phyloP scores from a whole-genome alignment of 2,797 vertebrate species.

The Tapera naevia region DNA sequence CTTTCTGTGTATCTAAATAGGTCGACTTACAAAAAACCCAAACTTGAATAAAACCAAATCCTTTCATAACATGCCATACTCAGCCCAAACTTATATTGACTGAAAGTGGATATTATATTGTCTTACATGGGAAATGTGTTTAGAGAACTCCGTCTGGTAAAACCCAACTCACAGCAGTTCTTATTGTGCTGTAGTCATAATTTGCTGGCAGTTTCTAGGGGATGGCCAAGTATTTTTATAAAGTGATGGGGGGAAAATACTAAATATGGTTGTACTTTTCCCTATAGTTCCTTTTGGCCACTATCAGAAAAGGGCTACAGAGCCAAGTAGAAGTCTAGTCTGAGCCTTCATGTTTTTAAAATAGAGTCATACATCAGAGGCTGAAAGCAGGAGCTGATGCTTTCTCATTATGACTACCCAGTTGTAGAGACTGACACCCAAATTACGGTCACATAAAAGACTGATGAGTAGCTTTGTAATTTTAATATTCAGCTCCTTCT shows the following conservation, averaged over 20 bases:
- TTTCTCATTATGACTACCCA: background rate
- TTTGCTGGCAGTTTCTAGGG: background rate
- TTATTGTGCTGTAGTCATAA: background rate
- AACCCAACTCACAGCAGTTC: background rate
- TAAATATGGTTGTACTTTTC: background rate
- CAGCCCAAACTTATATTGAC: background rate
- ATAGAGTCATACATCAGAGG: background rate
- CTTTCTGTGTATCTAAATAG: background rate
- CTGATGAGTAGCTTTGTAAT: background rate
- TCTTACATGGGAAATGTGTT: background rate
- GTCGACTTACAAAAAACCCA: background rate
- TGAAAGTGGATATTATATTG: background rate
- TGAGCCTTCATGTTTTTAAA: background rate
- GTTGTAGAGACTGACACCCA: background rate
- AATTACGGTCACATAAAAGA: background rate
- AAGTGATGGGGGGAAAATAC: background rate
- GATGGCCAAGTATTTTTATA: background rate
- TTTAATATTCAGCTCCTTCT: background rate
- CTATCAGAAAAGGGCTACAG: background rate
- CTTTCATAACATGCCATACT: background rate
- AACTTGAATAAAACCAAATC: background rate
- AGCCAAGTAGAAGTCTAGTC: background rate
- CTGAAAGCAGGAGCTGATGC: background rate
- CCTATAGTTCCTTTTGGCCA: background rate
- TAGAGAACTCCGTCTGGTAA: background rate